Evolutionary conservation across 2,113 vertebrate species (phyloP).

Genomic region (Xiphorhynchus elegans): DNA sequence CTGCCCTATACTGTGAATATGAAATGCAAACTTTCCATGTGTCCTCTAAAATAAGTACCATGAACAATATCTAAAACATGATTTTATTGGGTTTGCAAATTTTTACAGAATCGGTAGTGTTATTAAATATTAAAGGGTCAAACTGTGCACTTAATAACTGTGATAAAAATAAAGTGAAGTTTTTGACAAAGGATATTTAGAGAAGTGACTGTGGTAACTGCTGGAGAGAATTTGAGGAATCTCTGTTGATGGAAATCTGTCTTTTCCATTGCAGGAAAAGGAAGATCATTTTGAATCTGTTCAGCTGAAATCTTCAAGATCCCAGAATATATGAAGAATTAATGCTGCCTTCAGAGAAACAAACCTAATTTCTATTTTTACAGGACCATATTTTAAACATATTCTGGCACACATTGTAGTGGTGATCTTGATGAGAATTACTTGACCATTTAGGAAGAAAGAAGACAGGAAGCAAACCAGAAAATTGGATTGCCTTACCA

Average conservation of each 20-base stretch:
- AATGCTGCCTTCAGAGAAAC: conserved; percentile 65
- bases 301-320: conserved; percentile 90
- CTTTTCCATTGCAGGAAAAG: conserved; percentile 84
- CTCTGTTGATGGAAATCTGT: neutral
- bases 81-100: neutral
- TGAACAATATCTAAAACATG: neutral
- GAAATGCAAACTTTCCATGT: neutral
- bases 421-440: conserved; percentile 57
- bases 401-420: conserved; percentile 52
- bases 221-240: neutral
- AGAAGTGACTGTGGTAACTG: neutral
- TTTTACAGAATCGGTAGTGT: neutral
- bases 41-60: neutral
- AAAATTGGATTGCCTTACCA: conserved; percentile 76
- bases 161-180: neutral
- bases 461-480: conserved; percentile 48
- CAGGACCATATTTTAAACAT: conserved; percentile 68
- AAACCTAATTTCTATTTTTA: conserved; percentile 70
- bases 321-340: conserved; percentile 84
- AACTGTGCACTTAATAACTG: neutral
- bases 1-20: neutral
- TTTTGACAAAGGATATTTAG: neutral
- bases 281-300: conserved; percentile 91
- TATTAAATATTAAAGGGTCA: neutral
- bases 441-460: conserved; percentile 29